A percentile compares a stretch with the other conserved stretches of the same genome.
phyloP scores from a whole-genome alignment of 2,888 invertebrate genomes.

The Tachina lurida region DNA sequence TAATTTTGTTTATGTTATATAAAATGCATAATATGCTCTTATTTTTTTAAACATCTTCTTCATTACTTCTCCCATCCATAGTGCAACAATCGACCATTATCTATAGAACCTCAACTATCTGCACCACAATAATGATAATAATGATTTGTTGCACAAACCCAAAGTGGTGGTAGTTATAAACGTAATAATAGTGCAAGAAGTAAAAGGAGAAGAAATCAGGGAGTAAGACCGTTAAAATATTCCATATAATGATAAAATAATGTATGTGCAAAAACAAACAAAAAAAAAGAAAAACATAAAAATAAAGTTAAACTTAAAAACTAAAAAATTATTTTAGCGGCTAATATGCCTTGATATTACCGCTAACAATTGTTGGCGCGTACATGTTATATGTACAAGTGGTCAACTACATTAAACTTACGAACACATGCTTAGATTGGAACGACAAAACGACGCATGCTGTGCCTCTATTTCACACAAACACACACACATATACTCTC shows the following conservation, averaged over 20 bases:
- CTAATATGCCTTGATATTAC: constrained; percentile 73
- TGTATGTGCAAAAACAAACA: constrained; percentile 27
- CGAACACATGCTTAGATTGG: constrained; percentile 22
- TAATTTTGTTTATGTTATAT: no score
- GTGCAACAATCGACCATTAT: constrained; percentile 39
- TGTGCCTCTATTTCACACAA: constrained; percentile 55
- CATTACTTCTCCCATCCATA: background rate
- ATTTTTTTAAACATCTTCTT: background rate
- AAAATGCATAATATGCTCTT: background rate
- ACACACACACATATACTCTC: background rate
- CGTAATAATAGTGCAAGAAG: constrained; percentile 11
- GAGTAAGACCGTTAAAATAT: constrained; percentile 70
- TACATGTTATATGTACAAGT: constrained; percentile 71
- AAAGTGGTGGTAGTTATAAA: constrained; percentile 4
- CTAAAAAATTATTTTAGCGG: constrained; percentile 70
- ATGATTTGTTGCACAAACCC: constrained; percentile 53
- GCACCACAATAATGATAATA: constrained; percentile 54
- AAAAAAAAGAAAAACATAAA: background rate
- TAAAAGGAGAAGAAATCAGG: constrained; percentile 50
- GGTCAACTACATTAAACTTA: constrained; percentile 58
- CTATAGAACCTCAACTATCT: constrained; percentile 50
- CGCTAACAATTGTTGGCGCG: constrained; percentile 72
- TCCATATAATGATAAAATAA: constrained; percentile 69
- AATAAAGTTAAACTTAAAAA: constrained; percentile 60
- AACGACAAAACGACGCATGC: constrained; percentile 65